phyloP scores from a whole-genome alignment of 2,797 vertebrate species.

The Arvicola amphibius region DNA sequence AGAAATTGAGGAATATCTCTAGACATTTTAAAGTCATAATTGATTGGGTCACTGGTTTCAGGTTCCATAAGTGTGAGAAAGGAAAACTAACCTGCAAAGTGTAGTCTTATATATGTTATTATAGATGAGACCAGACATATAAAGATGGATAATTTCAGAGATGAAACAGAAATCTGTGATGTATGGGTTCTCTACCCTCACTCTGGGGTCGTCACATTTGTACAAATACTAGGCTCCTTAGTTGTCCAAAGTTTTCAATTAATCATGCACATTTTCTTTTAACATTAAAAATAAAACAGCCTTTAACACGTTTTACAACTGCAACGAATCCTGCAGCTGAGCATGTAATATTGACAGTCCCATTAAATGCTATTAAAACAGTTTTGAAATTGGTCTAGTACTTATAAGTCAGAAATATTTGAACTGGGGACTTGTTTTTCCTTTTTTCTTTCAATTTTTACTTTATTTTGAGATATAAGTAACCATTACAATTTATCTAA shows the following conservation, averaged over 20 bases:
- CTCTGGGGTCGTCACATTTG: not conserved
- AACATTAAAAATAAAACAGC: not conserved
- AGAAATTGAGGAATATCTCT: not conserved
- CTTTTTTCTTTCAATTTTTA: not conserved
- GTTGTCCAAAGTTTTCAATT: not conserved
- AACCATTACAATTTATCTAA: not conserved
- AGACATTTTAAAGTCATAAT: not conserved
- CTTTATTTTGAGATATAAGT: not conserved
- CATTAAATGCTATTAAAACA: not conserved
- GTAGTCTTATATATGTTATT: not conserved
- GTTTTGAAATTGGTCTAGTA: not conserved
- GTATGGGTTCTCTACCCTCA: not conserved
- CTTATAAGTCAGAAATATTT: not conserved
- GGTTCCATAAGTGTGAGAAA: not conserved
- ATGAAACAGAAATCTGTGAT: not conserved
- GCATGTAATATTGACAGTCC: not conserved
- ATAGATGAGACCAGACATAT: not conserved
- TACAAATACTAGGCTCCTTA: not conserved
- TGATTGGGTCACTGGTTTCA: not conserved
- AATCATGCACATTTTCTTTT: not conserved
- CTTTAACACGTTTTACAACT: not conserved
- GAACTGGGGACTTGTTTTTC: not conserved
- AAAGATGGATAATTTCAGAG: not conserved
- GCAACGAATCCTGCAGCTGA: not conserved
- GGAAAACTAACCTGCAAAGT: not conserved